Conservation (phyloP, 2,888 invertebrate genomes). For the Nematopogon swammerdamellus region DNA sequence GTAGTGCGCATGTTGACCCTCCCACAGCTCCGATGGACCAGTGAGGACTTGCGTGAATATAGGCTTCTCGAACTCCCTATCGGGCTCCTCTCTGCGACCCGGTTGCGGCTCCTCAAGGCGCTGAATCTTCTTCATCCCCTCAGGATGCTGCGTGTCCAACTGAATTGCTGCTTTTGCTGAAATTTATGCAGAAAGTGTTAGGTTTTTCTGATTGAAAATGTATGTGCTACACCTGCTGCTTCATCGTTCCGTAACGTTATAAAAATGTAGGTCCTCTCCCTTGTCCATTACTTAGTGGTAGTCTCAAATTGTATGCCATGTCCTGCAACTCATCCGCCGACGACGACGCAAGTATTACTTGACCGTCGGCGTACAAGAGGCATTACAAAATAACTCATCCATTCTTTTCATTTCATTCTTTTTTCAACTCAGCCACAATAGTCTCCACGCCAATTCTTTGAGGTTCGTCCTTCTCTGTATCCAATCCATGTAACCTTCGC, state of each 20-base stretch:
- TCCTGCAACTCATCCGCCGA: background rate
- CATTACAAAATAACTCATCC: too few relatives aligned
- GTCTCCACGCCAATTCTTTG: too few relatives aligned
- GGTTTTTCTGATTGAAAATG: background rate
- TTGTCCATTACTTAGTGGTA: too few relatives aligned
- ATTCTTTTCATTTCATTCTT: too few relatives aligned
- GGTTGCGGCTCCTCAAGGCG: slow-evolving; percentile 76
- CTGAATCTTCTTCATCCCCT: slow-evolving; percentile 87
- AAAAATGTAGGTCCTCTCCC: background rate
- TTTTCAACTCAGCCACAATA: too few relatives aligned
- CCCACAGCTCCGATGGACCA: slow-evolving; percentile 87
- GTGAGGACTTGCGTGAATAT: slow-evolving; percentile 86
- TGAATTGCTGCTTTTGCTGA: slow-evolving; percentile 82
- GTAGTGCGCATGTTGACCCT: slow-evolving; percentile 87
- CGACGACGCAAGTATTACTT: too few relatives aligned
- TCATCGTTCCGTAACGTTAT: background rate
- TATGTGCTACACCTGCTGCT: too few relatives aligned
- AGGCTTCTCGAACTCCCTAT: slow-evolving; percentile 83
- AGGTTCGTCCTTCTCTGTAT: too few relatives aligned
- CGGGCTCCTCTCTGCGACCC: slow-evolving; percentile 70
- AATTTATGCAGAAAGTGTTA: too few relatives aligned
- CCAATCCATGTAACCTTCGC: too few relatives aligned
- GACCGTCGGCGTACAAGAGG: too few relatives aligned
- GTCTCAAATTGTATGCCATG: too few relatives aligned
- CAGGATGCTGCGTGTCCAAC: slow-evolving; percentile 88